Conservation (phyloP, 2,797 vertebrate species). For the Spinibarbus caldwelli region DNA sequence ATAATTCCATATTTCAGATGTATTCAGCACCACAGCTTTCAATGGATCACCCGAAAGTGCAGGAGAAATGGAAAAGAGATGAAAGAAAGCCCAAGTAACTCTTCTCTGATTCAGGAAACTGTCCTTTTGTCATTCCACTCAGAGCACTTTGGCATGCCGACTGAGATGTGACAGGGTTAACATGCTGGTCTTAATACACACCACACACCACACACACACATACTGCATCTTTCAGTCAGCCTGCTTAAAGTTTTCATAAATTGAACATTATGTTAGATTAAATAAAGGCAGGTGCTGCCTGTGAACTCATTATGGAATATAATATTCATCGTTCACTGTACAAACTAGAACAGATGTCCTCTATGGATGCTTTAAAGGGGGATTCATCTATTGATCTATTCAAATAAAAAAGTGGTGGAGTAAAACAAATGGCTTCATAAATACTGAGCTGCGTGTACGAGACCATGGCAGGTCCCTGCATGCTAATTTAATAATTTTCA, state of each 20-base stretch:
- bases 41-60: background rate
- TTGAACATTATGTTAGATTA: background rate
- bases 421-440: conserved; percentile 39
- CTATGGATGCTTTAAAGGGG: background rate
- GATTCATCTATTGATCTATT: conserved; percentile 17
- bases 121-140: conserved; percentile 9
- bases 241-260: conserved; percentile 21
- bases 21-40: background rate
- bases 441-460: background rate
- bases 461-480: background rate
- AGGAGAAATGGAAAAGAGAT: background rate
- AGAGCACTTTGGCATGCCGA: background rate
- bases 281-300: conserved; percentile 17
- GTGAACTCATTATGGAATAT: conserved; percentile 7
- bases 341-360: conserved; percentile 26
- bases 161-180: background rate
- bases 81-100: background rate
- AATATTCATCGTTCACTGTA: conserved; percentile 20
- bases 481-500: conserved; percentile 29
- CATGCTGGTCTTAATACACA: background rate
- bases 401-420: conserved; percentile 14
- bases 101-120: background rate
- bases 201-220: background rate
- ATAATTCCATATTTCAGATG: background rate
- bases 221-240: background rate